Base-by-base conservation (phyloP, 2,797 vertebrate species). In the Fistularia commersonii region DNA sequence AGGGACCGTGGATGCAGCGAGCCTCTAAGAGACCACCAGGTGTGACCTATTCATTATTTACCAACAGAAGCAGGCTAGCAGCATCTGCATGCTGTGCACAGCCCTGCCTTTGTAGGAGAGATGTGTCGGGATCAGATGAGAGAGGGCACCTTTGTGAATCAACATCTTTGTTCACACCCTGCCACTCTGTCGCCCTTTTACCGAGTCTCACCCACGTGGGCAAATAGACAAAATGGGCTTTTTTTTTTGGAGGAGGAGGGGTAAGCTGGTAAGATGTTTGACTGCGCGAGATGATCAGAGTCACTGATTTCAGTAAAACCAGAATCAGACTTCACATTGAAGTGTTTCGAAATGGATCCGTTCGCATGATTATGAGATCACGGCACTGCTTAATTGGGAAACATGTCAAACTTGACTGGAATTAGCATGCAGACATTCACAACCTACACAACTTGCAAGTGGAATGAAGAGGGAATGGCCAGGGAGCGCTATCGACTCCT, bases 31-130 rank as follows among this genome's bases (percentile, higher is more conserved):
- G 82, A 84, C 83, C 80, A 82, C 80, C 76, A 85, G 81, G 79
- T 82, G 80, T 84, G 79, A 84, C 77, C 65, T 79, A 82, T 86
- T 83, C 81, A 85, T 88, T 83, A 87, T 85, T 85, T 83, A 87
- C 82, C 68, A 75, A 74, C 73, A 76, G 57, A 70, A 63, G 57
- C 76, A 52, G 67, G 54, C 55, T 32, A 56, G 70, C 65, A 64
- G 66, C 44, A 51, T 72, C 68, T 62, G 63, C 72, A 68, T 45
- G 61, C 79, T 76, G 76, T 45, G 72, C 71, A 68, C 77, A 79
- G 62, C 55, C 69, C 61, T 61, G 35, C 56, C 71, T 80, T 82
- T 75, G 81, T 69, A 69, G 74, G 54, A 69, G 66, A 64, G 71
- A 74, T 66, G 75, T 74, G 75, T 80, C 35, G 43, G 64, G 68